Percentiles rank a stretch among this genome's conserved stretches.
Conservation (phyloP, 2,113 vertebrate genomes). For the Empidonax alnorum region DNA sequence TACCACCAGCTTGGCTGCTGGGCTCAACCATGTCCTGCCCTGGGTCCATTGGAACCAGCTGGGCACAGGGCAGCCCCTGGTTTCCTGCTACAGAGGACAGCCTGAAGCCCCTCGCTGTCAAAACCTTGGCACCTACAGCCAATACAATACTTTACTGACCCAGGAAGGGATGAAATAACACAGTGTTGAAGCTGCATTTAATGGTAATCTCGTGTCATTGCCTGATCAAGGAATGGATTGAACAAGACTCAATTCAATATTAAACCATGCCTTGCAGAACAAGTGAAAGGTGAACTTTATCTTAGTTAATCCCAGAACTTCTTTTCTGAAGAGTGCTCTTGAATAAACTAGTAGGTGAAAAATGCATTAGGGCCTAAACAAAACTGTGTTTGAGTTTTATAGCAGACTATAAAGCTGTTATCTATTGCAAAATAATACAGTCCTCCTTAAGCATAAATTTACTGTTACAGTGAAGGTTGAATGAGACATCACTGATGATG, state of each 20-base stretch:
- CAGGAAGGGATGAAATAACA: background rate
- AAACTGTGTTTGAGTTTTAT: background rate
- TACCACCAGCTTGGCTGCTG: background rate
- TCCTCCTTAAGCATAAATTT: background rate
- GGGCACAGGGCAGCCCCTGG: background rate
- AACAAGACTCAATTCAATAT: background rate
- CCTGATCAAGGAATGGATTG: background rate
- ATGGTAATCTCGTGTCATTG: background rate
- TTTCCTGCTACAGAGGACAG: background rate
- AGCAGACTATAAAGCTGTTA: background rate
- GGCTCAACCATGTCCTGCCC: background rate
- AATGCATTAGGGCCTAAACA: background rate
- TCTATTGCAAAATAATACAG: background rate
- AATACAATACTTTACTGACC: background rate
- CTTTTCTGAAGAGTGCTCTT: background rate
- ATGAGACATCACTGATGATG: background rate
- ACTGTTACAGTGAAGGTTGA: background rate
- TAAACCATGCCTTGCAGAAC: background rate
- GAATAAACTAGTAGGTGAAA: background rate
- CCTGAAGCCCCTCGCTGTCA: fast-evolving
- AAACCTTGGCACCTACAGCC: background rate
- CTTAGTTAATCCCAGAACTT: background rate
- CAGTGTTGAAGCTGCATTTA: background rate
- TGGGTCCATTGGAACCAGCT: background rate
- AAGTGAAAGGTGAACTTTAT: background rate